Base-by-base conservation (phyloP, 1,140 invertebrate genomes). In the Ceratoteleas bidentatus region DNA sequence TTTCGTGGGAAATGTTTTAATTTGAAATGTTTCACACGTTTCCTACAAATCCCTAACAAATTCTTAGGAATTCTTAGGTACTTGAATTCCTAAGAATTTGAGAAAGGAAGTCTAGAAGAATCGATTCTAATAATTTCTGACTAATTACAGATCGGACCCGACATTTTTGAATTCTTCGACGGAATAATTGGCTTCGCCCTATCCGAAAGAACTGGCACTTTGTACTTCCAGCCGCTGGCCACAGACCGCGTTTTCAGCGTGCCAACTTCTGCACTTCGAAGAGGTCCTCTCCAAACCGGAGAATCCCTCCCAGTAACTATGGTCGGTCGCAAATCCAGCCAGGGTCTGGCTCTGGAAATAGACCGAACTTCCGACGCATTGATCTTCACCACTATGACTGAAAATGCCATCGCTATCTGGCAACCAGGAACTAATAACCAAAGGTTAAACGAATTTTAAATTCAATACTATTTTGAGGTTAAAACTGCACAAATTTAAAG, bases 181-280 rank as follows among this genome's bases (percentile, higher is more conserved):
- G 96, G 96, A 4, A 91, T 97, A 16, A 94, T 97, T 0, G 96
- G 96, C 0, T 85, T 97, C n/a, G 92, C 95, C 0, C 94, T 96
- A 74, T 96, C 96, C 0, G 93, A 94, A 0, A 93, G 93, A 50
- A 90, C 93, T 15, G 93, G 93, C 0, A 90, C 93, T 0, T 77
- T 97, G 0, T 97, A 96, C 86, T 97, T 94, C 90, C 96, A 96
- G 87, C 96, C 96, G 0, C 89, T 97, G 65, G 96, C 96, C n/a
- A 96, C 95, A 5, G 94, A 96, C 89, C 93, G 95, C 84, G 87
- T 97, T 1, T 96, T 95, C 89, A 95, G 95, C 52, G 93, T 97
- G 5, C 93, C 95, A 7, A 95, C 95, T 0, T 92, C 94, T 2
- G 94, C 93, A 0, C 88, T 97, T 14, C 92, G 94, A 10, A 93